These are phyloP conservation scores for Alethe castanea DNA, from an alignment of 2,113 vertebrate genomes.

Conservation along the genomic window DNA sequence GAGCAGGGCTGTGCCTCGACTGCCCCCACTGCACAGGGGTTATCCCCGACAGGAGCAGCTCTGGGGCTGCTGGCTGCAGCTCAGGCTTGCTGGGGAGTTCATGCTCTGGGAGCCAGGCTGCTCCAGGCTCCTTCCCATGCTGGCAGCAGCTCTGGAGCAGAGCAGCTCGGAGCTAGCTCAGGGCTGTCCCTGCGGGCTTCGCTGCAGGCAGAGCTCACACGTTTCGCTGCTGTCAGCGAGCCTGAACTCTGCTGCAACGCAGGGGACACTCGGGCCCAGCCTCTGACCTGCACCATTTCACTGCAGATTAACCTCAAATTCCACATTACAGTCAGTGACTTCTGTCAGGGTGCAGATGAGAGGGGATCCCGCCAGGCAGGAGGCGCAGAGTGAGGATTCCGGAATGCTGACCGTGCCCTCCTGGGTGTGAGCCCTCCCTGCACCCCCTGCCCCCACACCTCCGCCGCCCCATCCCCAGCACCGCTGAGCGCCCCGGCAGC, in stretches of 20 bases:
- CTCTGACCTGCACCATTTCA: not conserved
- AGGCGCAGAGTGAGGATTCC: not conserved
- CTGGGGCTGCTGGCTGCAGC: not conserved
- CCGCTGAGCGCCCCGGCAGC: rapidly evolving
- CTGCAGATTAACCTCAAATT: not conserved
- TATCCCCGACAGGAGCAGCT: not conserved
- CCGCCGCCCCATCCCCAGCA: not conserved
- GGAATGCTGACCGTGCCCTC: not conserved
- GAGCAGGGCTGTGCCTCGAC: rapidly evolving
- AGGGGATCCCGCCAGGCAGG: not conserved
- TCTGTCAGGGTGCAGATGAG: not conserved
- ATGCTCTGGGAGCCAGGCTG: not conserved
- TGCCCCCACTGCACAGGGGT: rapidly evolving
- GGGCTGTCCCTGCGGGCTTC: not conserved
- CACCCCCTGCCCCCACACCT: not conserved
- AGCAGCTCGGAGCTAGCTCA: not conserved
- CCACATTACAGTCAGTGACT: not conserved
- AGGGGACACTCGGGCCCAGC: not conserved
- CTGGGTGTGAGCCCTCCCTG: not conserved
- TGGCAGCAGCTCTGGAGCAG: not conserved
- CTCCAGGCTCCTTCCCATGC: not conserved
- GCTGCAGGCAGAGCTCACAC: not conserved
- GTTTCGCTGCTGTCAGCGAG: not conserved
- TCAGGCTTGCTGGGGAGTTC: not conserved
- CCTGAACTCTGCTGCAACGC: not conserved